Evolutionary conservation across 2,113 vertebrate species (phyloP).

Genomic region (Caranx melampygus): DNA sequence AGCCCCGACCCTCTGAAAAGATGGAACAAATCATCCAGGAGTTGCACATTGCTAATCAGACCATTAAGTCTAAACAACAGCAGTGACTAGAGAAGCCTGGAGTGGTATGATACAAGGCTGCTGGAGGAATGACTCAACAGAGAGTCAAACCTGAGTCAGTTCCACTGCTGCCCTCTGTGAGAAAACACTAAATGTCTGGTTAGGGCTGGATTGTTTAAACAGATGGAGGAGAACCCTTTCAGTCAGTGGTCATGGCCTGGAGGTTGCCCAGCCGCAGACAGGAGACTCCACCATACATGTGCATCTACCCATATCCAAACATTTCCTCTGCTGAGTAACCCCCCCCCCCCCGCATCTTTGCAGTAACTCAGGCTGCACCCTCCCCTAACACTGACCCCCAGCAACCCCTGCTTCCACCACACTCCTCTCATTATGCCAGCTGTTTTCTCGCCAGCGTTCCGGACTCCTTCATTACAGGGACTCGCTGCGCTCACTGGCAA

Average conservation of each 20-base stretch:
- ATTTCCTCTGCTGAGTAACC: constrained; percentile 14
- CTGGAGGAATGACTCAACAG: constrained; percentile 26
- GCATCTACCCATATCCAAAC: not conserved
- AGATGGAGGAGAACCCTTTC: constrained; percentile 50
- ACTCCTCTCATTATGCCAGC: constrained; percentile 65
- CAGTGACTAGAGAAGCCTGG: constrained; percentile 8
- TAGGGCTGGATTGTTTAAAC: constrained; percentile 59
- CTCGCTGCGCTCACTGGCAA: constrained; percentile 11
- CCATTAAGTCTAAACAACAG: constrained; percentile 36
- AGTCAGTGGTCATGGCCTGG: constrained; percentile 30
- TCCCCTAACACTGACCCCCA: constrained; percentile 49
- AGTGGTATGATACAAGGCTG: not conserved
- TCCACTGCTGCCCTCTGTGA: constrained; percentile 20
- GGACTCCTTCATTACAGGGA: constrained; percentile 67
- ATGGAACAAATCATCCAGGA: constrained; percentile 37
- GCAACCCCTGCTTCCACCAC: constrained; percentile 19
- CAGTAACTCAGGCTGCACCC: constrained; percentile 11
- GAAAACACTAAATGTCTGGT: constrained; percentile 56
- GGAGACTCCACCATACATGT: not conserved
- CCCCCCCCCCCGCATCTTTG: not conserved
- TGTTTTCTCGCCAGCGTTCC: constrained; percentile 56
- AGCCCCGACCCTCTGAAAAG: constrained; percentile 17
- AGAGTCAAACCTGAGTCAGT: constrained; percentile 13
- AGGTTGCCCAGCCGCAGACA: not conserved
- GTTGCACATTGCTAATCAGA: constrained; percentile 36